These are phyloP conservation scores for Tubulanus polymorphus DNA, from an alignment of 2,888 invertebrate species.

Conservation along the genomic window DNA sequence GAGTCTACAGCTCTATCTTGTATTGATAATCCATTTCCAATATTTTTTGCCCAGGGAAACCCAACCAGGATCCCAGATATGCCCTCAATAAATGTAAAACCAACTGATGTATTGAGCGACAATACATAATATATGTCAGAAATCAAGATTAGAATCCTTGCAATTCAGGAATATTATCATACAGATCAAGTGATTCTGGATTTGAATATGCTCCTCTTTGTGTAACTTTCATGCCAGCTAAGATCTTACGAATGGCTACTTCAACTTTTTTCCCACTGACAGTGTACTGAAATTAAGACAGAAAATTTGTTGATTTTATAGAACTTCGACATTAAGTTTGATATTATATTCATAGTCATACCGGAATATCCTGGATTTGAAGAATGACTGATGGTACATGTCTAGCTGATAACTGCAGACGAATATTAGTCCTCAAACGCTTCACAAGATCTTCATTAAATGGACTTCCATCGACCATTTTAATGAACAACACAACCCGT, in stretches of 20 bases:
- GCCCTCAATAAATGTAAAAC: no score
- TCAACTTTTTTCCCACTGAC: slow-evolving; percentile 62
- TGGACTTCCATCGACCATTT: slow-evolving; percentile 49
- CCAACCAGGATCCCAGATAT: no score
- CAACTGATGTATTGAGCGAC: no score
- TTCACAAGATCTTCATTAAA: slow-evolving; percentile 52
- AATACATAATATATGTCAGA: no score
- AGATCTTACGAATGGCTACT: slow-evolving; percentile 58
- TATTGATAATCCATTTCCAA: no score
- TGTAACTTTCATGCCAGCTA: slow-evolving; percentile 54
- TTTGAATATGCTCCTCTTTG: slow-evolving; percentile 57
- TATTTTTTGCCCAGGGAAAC: no score
- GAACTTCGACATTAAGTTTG: not conserved
- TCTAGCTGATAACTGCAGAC: slow-evolving; percentile 55
- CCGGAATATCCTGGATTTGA: slow-evolving; percentile 56
- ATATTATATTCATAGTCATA: slow-evolving; percentile 19
- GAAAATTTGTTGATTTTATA: not conserved
- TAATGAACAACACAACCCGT: slow-evolving; percentile 59
- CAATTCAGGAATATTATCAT: slow-evolving; percentile 49
- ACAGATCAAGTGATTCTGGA: slow-evolving; percentile 55
- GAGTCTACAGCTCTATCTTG: no score
- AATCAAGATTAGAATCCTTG: slow-evolving; percentile 25
- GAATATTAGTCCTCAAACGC: slow-evolving; percentile 52
- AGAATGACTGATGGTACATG: slow-evolving; percentile 59
- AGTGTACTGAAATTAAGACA: slow-evolving; percentile 55